Conservation (phyloP, 2,888 invertebrate genomes). For the Xestia xanthographa region DNA sequence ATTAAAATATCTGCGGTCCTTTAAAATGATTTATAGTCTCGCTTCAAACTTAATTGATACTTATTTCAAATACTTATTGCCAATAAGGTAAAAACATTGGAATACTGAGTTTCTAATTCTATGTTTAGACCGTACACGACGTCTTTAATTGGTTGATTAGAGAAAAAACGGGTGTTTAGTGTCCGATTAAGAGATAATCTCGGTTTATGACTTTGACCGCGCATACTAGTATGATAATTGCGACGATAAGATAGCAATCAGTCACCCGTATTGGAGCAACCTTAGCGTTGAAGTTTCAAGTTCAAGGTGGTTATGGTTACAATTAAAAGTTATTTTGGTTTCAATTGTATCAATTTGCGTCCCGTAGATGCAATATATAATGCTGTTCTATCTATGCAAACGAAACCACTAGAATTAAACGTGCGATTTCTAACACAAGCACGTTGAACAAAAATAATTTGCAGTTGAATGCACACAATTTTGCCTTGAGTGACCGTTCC, state of each 20-base stretch:
- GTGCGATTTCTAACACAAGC: neutral
- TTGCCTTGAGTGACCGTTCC: neutral
- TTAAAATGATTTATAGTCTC: slow-evolving; percentile 58
- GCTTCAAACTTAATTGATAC: slow-evolving; percentile 57
- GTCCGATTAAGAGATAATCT: slow-evolving; percentile 59
- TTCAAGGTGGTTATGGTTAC: slow-evolving; percentile 1
- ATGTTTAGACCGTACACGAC: slow-evolving; percentile 50
- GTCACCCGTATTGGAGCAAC: slow-evolving; percentile 36
- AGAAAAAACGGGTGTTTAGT: slow-evolving; percentile 54
- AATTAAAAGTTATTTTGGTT: slow-evolving; percentile 15
- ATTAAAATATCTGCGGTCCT: slow-evolving; percentile 39
- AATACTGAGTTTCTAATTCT: slow-evolving; percentile 49
- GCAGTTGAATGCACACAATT: neutral
- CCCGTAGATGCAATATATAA: neutral
- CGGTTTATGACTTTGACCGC: slow-evolving; percentile 47
- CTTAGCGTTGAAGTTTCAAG: slow-evolving; percentile 46
- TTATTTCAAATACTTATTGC: slow-evolving; percentile 50
- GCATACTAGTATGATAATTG: slow-evolving; percentile 50
- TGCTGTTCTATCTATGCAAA: too few relatives aligned
- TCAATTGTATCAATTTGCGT: neutral
- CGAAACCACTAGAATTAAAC: neutral
- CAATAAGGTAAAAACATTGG: slow-evolving; percentile 51
- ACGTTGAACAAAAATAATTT: neutral
- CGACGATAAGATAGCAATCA: slow-evolving; percentile 39
- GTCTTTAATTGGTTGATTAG: slow-evolving; percentile 61